Conservation (phyloP, 2,888 invertebrate species). For the Beris chalybata region DNA sequence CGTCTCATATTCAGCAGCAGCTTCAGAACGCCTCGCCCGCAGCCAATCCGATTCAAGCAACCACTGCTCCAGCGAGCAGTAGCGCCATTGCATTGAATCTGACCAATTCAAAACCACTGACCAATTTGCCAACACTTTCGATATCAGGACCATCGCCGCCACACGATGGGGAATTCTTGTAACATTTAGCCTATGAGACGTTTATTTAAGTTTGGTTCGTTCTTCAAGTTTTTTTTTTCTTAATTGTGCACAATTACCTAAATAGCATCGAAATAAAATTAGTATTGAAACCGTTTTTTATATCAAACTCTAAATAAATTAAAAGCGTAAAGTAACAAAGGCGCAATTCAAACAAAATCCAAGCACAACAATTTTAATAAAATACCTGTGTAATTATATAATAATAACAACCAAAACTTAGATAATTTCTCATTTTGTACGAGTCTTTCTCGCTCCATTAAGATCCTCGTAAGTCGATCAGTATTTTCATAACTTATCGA, state of each 20-base stretch:
- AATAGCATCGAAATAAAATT: neutral
- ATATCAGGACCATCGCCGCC: conserved; percentile 80
- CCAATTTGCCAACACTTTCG: conserved; percentile 73
- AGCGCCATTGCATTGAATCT: conserved; percentile 48
- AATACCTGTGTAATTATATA: neutral
- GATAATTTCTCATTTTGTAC: conserved; percentile 14
- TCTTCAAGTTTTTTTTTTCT: neutral
- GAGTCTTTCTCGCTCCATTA: conserved; percentile 26
- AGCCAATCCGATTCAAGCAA: conserved; percentile 37
- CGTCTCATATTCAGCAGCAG: conserved; percentile 43
- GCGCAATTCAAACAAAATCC: conserved; percentile 5
- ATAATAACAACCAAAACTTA: conserved; percentile 7
- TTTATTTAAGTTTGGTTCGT: conserved; percentile 51
- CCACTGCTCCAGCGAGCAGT: conserved; percentile 45
- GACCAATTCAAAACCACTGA: conserved; percentile 44
- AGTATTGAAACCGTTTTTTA: neutral
- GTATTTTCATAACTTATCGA: conserved; percentile 15
- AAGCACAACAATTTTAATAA: conserved; percentile 18
- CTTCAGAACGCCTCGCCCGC: conserved; percentile 2
- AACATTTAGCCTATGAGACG: conserved; percentile 57
- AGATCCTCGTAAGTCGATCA: conserved; percentile 18
- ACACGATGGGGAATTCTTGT: conserved; percentile 61
- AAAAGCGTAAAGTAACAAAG: neutral
- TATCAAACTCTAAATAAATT: neutral
- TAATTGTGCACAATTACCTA: conserved; percentile 10